Evolutionary conservation across 2,888 invertebrate species (phyloP).

Genomic region (Eupithecia pulchellata): DNA sequence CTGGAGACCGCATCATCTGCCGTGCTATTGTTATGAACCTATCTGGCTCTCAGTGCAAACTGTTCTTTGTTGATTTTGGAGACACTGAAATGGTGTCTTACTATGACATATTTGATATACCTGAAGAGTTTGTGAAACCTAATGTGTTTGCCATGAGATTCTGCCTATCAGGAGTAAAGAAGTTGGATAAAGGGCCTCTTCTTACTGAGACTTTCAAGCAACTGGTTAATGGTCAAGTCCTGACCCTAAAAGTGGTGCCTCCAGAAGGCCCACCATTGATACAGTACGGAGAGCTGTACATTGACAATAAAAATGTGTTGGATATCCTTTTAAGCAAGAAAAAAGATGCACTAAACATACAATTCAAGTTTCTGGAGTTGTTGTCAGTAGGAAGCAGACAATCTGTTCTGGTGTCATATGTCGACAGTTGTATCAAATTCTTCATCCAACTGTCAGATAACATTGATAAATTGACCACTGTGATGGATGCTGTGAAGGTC

Average conservation of each 20-base stretch:
- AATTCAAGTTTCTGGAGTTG: constrained; percentile 73
- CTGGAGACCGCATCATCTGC: constrained; percentile 88
- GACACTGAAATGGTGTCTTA: constrained; percentile 90
- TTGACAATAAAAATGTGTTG: constrained; percentile 85
- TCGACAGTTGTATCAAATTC: constrained; percentile 89
- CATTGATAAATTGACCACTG: constrained; percentile 84
- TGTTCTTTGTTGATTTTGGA: constrained; percentile 93
- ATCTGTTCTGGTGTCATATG: constrained; percentile 87
- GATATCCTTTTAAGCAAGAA: constrained; percentile 81
- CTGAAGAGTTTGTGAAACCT: constrained; percentile 88
- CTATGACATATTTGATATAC: constrained; percentile 90
- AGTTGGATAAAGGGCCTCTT: constrained; percentile 83
- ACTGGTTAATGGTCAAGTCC: constrained; percentile 86
- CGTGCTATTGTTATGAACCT: constrained; percentile 91
- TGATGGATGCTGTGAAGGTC: constrained; percentile 88
- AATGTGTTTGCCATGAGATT: constrained; percentile 92
- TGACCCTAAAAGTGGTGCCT: constrained; percentile 88
- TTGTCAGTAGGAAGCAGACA: constrained; percentile 68
- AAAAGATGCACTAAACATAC: constrained; percentile 66
- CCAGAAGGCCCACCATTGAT: constrained; percentile 89
- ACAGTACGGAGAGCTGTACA: constrained; percentile 90
- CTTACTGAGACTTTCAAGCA: constrained; percentile 90
- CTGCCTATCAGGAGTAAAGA: constrained; percentile 89
- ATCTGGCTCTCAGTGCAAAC: constrained; percentile 89
- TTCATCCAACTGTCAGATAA: constrained; percentile 89